phyloP scores from a whole-genome alignment of 2,888 invertebrate genomes.

The Pharmacophagus antenor region DNA sequence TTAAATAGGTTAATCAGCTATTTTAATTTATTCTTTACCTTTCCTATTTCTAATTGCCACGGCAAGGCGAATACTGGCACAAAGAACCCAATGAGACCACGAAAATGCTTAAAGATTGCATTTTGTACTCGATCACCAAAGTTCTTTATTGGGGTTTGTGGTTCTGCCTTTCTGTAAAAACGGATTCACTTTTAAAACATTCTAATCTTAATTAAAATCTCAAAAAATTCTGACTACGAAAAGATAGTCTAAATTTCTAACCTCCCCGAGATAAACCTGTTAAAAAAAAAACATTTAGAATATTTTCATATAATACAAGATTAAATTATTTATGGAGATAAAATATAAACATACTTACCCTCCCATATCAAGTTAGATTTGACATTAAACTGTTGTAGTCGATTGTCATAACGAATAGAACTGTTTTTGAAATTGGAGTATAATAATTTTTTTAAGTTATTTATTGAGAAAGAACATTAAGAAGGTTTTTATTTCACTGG shows the following conservation, averaged over 20 bases:
- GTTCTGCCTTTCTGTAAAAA: conserved; percentile 29
- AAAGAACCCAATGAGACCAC: conserved; percentile 49
- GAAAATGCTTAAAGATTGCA: conserved; percentile 39
- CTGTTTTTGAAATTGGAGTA: conserved; percentile 15
- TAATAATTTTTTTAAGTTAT: conserved; percentile 11
- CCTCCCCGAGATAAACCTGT: conserved; percentile 34
- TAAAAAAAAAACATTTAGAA: conserved; percentile 12
- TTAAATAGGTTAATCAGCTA: too few species aligned
- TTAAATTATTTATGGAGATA: neutral
- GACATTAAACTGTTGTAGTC: neutral
- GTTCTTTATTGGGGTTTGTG: conserved; percentile 41
- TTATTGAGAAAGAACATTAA: neutral
- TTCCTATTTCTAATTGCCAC: conserved; percentile 40
- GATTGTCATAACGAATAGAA: neutral
- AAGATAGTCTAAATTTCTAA: too few species aligned
- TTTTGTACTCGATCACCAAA: conserved; percentile 39
- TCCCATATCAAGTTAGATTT: conserved; percentile 35
- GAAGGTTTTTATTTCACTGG: neutral
- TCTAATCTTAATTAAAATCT: too few species aligned
- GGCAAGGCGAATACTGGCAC: conserved; percentile 40
- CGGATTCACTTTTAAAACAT: neutral
- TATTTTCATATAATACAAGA: neutral
- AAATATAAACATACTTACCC: conserved; percentile 36
- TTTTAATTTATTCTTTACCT: conserved; percentile 37
- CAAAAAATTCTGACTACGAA: too few species aligned